Base-by-base conservation (phyloP, 1,140 invertebrate species). In the Harlomillsia oculata region DNA sequence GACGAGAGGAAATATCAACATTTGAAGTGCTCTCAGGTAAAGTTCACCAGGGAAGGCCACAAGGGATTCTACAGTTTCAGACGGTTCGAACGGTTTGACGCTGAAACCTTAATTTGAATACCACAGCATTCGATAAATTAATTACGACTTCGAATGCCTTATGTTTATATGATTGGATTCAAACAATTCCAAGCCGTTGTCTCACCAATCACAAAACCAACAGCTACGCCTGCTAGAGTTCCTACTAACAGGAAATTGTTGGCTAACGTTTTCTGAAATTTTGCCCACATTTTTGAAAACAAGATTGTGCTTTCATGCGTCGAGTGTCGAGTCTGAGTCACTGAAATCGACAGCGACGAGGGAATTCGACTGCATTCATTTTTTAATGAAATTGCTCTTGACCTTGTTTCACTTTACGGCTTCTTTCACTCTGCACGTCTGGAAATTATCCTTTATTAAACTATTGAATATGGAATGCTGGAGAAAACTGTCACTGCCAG, bases 21-120 rank as follows among this genome's bases (percentile, higher is more conserved):
- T 74, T 71, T 90, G 88, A 6, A 90, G 72, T 28, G 89, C 74
- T 66, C 89, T 79, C 83, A 92, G 89, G 69, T 91, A 92, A 9
- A 92, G 74, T 67, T 92, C 89, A 46, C 89, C 88, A 16, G 88
- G 88, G 72, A 91, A 91, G 5, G 84, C 86, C 53, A 94, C 83
- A 58, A 93, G 75, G 73, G 85, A 79, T 11, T 30, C n/a, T 14
- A 81, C 78, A 67, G 87, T 82, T 40, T 79, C 77, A 54, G 81
- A 80, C 21, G 86, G 77, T 49, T 80, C 70, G 34, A 82, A 71
- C 11, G 80, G 77, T 63, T 85, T 77, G 45, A 90, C 72, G 43
- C 77, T 77, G 65, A 89, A 81, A 57, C 87, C 87, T 88, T 68
- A 39, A 72, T 32, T 30, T 5, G n/a, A 39, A 39, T 9, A 34